Evolutionary conservation across 2,888 invertebrate genomes (phyloP).

Genomic region (Hermaeophaga mercurialis): DNA sequence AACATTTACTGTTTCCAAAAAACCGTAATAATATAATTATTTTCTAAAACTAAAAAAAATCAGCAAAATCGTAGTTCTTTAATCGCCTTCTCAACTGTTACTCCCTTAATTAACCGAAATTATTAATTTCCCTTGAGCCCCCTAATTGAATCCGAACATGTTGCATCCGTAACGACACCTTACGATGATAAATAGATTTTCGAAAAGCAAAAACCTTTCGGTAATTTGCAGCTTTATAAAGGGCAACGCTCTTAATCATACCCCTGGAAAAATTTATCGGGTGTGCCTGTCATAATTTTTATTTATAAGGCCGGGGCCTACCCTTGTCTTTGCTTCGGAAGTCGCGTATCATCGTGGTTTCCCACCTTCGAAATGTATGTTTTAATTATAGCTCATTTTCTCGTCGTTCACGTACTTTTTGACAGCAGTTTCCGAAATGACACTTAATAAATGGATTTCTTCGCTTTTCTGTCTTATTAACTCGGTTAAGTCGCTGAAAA

Average conservation of each 20-base stretch:
- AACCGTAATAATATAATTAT: no score
- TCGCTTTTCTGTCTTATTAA: constrained; percentile 6
- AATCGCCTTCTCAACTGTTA: constrained; percentile 25
- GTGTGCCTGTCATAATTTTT: constrained; percentile 46
- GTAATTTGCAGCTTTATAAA: constrained; percentile 42
- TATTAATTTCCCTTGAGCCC: constrained; percentile 19
- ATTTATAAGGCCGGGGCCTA: constrained; percentile 46
- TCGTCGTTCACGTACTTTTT: constrained; percentile 15
- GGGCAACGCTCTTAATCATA: constrained; percentile 48
- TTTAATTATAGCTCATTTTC: constrained; percentile 33
- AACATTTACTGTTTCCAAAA: no score
- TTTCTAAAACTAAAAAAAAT: no score
- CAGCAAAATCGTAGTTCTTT: no score
- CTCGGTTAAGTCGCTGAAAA: neutral
- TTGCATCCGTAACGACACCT: constrained; percentile 37
- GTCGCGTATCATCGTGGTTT: constrained; percentile 38
- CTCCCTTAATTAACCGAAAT: constrained; percentile 25
- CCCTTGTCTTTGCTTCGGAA: constrained; percentile 42
- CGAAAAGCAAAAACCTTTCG: constrained; percentile 35
- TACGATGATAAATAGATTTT: constrained; percentile 36
- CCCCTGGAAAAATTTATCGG: constrained; percentile 48
- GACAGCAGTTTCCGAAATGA: constrained; percentile 18
- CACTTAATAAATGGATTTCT: constrained; percentile 10
- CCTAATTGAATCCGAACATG: constrained; percentile 39
- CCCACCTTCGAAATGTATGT: constrained; percentile 31